Conservation (phyloP, 1,140 invertebrate genomes). For the Zaprionus vittiger region DNA sequence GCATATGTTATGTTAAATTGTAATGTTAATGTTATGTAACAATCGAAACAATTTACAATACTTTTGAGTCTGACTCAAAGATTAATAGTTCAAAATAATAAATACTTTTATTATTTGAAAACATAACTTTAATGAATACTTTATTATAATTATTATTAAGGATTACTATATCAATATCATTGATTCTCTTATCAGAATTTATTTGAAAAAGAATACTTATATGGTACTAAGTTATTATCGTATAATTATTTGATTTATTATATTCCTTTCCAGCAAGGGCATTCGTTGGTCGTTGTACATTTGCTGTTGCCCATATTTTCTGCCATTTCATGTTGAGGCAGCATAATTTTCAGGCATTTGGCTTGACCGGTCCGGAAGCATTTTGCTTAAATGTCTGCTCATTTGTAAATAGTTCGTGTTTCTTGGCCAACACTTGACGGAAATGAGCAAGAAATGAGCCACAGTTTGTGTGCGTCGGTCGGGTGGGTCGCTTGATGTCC, state of each 20-base stretch:
- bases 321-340: conserved; percentile 69
- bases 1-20: neutral
- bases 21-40: neutral
- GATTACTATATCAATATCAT: too few relatives aligned
- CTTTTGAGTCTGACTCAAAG: neutral
- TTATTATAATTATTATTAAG: too few relatives aligned
- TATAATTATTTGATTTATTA: too few relatives aligned
- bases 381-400: conserved; percentile 82
- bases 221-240: too few relatives aligned
- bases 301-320: neutral
- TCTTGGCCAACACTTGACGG: conserved; percentile 73
- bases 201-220: too few relatives aligned
- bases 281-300: conserved; percentile 6
- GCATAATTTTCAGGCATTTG: conserved; percentile 79
- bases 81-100: too few relatives aligned
- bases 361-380: conserved; percentile 71
- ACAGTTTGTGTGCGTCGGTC: conserved; percentile 22
- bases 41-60: neutral
- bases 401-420: conserved; percentile 82
- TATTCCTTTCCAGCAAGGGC: conserved; percentile 8
- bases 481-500: neutral
- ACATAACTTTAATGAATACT: too few relatives aligned
- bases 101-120: too few relatives aligned
- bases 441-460: conserved; percentile 79
- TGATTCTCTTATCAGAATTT: too few relatives aligned